These are phyloP conservation scores for Tarsius wallacei DNA, from an alignment of 2,797 vertebrate genomes.

Conservation along the genomic window DNA sequence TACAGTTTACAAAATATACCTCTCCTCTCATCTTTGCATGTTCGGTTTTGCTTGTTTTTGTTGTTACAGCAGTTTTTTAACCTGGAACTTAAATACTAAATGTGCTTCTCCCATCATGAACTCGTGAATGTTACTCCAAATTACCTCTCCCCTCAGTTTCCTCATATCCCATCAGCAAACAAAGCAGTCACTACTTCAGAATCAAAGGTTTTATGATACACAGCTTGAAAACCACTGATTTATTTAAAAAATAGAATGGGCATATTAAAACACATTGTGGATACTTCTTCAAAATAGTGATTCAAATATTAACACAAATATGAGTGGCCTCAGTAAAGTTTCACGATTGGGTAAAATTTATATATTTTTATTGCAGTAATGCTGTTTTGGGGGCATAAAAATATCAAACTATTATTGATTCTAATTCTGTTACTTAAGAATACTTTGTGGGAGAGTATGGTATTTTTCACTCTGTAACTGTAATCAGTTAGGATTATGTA, in stretches of 20 bases:
- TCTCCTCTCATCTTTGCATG: fast-evolving
- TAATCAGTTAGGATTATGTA: not conserved
- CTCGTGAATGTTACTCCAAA: too few species aligned
- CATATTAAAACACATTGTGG: fast-evolving
- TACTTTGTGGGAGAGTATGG: not conserved
- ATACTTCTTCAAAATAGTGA: not conserved
- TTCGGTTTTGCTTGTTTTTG: fast-evolving
- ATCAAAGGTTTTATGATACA: not conserved
- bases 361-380: not conserved
- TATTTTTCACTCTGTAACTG: not conserved
- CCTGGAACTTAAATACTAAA: too few species aligned
- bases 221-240: not conserved
- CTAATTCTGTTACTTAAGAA: not conserved
- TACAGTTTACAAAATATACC: fast-evolving
- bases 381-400: not conserved
- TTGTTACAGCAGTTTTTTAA: not conserved
- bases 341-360: not conserved
- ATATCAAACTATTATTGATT: not conserved
- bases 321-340: not conserved
- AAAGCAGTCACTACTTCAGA: not conserved
- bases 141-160: not conserved
- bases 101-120: too few species aligned
- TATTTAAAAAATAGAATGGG: not conserved
- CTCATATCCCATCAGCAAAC: fast-evolving
- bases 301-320: too few species aligned